Evolutionary conservation across 2,888 invertebrate genomes (phyloP).

Genomic region (Dryomyza anilis): DNA sequence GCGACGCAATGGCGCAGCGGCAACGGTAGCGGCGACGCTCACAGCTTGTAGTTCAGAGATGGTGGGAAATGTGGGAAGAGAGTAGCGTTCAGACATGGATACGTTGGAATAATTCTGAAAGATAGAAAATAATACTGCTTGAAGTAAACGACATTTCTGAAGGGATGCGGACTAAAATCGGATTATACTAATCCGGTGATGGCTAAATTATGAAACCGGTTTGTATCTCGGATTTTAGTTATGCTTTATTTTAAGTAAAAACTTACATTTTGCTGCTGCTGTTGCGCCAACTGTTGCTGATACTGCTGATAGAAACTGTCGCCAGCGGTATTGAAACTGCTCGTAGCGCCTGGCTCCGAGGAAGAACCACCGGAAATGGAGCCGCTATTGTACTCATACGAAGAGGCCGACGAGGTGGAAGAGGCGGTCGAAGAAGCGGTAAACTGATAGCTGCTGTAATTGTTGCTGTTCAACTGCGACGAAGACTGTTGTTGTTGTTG

Average conservation of each 20-base stretch:
- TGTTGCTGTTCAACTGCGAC: conserved; percentile 31
- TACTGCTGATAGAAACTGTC: conserved; percentile 48
- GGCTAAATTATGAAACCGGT: too few species aligned
- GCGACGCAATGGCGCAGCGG: conserved; percentile 39
- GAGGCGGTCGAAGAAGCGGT: conserved; percentile 46
- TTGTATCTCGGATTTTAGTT: not conserved
- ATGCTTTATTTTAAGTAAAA: not conserved
- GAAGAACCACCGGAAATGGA: conserved; percentile 63
- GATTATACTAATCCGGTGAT: too few species aligned
- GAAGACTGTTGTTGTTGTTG: conserved; percentile 33
- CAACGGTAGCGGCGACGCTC: conserved; percentile 21
- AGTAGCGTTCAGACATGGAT: conserved; percentile 69
- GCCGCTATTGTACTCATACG: conserved; percentile 58
- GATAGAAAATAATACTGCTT: not conserved
- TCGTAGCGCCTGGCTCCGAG: conserved; percentile 37
- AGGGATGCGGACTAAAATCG: too few species aligned
- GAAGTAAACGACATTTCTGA: too few species aligned
- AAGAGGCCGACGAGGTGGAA: conserved; percentile 51
- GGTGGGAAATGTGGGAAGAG: conserved; percentile 73
- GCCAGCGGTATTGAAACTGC: conserved; percentile 35
- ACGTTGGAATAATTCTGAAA: conserved; percentile 53
- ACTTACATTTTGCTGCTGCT: conserved; percentile 55
- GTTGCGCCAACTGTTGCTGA: conserved; percentile 41
- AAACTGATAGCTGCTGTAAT: conserved; percentile 59
- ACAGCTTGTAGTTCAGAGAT: conserved; percentile 69